Base-by-base conservation (phyloP, 1,140 invertebrate species). In the Anoplolepis gracilipes region DNA sequence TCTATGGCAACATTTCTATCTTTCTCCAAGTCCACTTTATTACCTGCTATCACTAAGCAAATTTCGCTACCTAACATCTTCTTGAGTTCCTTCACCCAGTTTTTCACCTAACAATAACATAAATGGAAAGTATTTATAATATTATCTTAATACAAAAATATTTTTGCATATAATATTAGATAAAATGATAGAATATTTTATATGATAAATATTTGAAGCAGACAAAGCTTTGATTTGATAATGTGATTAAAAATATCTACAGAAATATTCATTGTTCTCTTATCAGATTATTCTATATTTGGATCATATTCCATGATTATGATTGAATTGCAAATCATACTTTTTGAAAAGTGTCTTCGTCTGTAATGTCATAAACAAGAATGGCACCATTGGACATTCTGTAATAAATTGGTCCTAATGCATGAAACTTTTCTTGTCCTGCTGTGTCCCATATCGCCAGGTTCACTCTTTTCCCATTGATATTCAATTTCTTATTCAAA, bases 391-490 rank as follows among this genome's bases (percentile, higher is more conserved):
- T 98, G 13, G 98, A 99, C 93, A 98, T 98, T 89, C 99, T 95
- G 94, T 99, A 99, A 95, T 99, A 99, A 90, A 99, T 99, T 53
- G 98, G 98, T 19, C 98, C 99, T 55, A 99, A 93, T 0, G 99
- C 99, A 96, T 99, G 99, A 93, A 99, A 99, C 88, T 97, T 97
- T 91, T 97, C 97, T 93, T 99, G 99, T 0, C 99, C 99, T 59
- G 99, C 99, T 10, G 99, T 99, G 93, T 99, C 99, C 99, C 99
- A 99, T 91, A 99, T 99, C 1, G 98, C 97, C 25, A 99, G 94
- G 92, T 98, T 99, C 10, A 99, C 97, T 91, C 98, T 95, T 92
- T 98, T 97, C 0, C 98, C 98, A 94, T 97, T 97, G 76, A 99
- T 96, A 92, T 98, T 98, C n/a, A 99, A 93, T 93, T 98, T 99